Evolutionary conservation across 2,113 vertebrate genomes (phyloP), one percentile per base, ranked within the genome.

Genomic region (Gymnorhina tibicen): DNA sequence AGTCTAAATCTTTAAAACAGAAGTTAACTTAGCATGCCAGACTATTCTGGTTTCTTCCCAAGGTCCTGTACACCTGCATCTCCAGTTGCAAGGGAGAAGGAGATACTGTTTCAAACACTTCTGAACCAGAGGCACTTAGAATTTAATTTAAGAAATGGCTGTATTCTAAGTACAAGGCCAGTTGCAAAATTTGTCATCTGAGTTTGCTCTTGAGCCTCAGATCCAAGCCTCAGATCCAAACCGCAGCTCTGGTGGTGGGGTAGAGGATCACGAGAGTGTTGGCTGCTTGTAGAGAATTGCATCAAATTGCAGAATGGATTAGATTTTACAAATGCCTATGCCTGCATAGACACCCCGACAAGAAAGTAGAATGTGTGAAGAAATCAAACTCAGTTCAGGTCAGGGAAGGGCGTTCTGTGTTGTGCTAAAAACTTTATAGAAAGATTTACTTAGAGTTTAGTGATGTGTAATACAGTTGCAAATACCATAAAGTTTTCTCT

Each of bases 281-380:
- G 62, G 8, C 44, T 72, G 0, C 19, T 86, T 68, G 22, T 49
- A 35, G 67, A 75, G 26, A 49, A 35, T 19, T 30, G 28, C 41
- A 55, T 75, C 19, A 20, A 20, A 75, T 18, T 67, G 23, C 42
- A 68, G 1, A 13, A 11, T 22, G 26, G n/a, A 56, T 91, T 28
- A 42, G 46, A 7, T 70, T 12, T 66, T 53, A 33, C 8, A 66
- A 42, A 55, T 42, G 35, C 41, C 23, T 58, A 0, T 16, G 16
- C 23, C 30, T 26, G 46, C 13, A 13, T 19, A 63, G 50, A 30
- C 16, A n/a, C 21, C 32, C 27, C 0, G 0, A 30, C 42, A 24
- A 53, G 64, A 49, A 53, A 32, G 42, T 7, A 11, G 22, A 73
- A 41, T 24, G 6, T 18, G 30, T 53, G 55, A 56, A 49, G 30